A percentile compares a stretch with the other conserved stretches of the same genome.
These are phyloP conservation scores for Cantharis flavilabris DNA, from an alignment of 2,888 invertebrate genomes.

Conservation along the genomic window DNA sequence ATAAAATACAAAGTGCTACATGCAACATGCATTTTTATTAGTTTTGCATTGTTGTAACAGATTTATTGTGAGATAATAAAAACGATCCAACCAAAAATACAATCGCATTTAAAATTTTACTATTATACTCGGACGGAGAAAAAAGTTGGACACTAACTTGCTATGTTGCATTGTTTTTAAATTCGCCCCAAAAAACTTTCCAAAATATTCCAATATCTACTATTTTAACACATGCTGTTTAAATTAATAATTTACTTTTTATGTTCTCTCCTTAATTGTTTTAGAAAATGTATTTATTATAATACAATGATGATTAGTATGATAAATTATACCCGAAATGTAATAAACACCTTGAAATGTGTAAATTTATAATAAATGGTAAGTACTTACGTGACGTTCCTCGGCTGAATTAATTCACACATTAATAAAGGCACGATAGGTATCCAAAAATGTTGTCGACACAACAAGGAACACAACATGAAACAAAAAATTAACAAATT, in stretches of 20 bases:
- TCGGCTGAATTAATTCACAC: conserved; percentile 66
- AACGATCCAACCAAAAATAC: conserved; percentile 6
- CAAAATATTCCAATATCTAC: neutral
- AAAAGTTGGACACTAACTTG: neutral
- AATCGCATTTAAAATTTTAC: conserved; percentile 20
- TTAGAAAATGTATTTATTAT: neutral
- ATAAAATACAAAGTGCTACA: conserved; percentile 32
- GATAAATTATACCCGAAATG: conserved; percentile 2
- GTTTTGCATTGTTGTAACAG: conserved; percentile 20
- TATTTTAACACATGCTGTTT: neutral
- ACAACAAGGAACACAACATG: conserved; percentile 52
- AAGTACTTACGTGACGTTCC: conserved; percentile 66
- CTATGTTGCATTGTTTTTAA: neutral
- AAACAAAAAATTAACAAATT: conserved; percentile 54
- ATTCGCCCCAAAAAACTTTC: neutral
- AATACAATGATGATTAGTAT: neutral
- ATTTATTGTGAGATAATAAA: conserved; percentile 19
- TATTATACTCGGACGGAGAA: conserved; percentile 4
- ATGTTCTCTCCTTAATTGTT: neutral
- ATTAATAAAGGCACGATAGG: conserved; percentile 13
- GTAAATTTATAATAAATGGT: neutral
- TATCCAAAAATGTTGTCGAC: conserved; percentile 31
- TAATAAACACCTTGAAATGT: conserved; percentile 7
- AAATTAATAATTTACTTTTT: neutral
- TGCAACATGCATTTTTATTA: conserved; percentile 26